Percentiles rank a stretch among this genome's conserved stretches.
Conservation (phyloP, 2,113 vertebrate species). For the Nematolebias whitei region DNA sequence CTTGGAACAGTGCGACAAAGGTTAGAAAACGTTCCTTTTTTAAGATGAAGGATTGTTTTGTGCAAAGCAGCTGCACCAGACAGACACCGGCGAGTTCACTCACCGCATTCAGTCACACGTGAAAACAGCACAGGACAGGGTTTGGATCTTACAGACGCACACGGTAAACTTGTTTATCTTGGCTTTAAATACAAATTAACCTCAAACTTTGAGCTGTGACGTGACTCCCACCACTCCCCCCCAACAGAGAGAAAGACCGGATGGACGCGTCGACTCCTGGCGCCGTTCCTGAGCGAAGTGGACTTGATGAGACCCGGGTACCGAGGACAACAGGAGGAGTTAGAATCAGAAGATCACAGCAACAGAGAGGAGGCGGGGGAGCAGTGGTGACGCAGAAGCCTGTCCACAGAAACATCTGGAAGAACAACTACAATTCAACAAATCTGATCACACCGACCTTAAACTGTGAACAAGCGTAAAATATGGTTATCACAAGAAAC, state of each 20-base stretch:
- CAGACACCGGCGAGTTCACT: conserved; percentile 52
- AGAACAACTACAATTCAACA: not conserved
- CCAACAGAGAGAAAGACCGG: conserved; percentile 13
- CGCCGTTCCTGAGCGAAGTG: conserved; percentile 77
- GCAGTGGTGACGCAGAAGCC: conserved; percentile 49
- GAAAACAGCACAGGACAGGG: conserved; percentile 33
- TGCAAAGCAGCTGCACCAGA: conserved; percentile 47
- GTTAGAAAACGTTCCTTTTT: conserved; percentile 19
- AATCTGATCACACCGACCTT: too few relatives aligned
- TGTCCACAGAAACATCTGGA: conserved; percentile 59
- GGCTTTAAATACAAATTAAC: conserved; percentile 56
- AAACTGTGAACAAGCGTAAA: too few relatives aligned
- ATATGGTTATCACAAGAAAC: too few relatives aligned
- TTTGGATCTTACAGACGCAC: too few relatives aligned
- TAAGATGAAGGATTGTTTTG: conserved; percentile 40
- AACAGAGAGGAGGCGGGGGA: conserved; percentile 62
- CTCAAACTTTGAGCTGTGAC: conserved; percentile 51
- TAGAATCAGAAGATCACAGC: conserved; percentile 41
- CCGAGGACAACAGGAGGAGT: conserved; percentile 29
- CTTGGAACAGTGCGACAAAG: conserved; percentile 28
- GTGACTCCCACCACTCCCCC: conserved; percentile 5
- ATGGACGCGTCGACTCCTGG: conserved; percentile 61
- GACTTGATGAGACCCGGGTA: conserved; percentile 65
- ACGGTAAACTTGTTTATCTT: conserved; percentile 54
- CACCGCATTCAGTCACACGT: conserved; percentile 43